These are phyloP conservation scores for Labrus mixtus DNA, from an alignment of 2,113 vertebrate species.

Conservation along the genomic window DNA sequence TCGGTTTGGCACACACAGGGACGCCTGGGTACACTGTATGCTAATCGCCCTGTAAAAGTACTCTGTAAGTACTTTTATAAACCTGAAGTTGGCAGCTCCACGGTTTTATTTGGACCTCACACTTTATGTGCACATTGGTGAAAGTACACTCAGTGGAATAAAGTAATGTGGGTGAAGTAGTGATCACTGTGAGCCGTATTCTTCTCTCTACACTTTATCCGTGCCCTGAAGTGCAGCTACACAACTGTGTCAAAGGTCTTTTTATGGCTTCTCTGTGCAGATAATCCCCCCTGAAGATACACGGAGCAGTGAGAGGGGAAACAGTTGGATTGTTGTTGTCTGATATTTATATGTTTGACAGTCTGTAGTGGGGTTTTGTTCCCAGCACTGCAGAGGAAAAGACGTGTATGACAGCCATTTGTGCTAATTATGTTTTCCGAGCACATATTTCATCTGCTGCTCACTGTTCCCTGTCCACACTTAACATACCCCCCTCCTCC, in stretches of 20 bases:
- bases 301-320: constrained; percentile 10
- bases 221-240: background rate
- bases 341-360: constrained; percentile 34
- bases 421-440: constrained; percentile 69
- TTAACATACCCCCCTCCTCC: constrained; percentile 45
- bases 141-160: constrained; percentile 5
- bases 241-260: constrained; percentile 35
- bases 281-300: constrained; percentile 50
- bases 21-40: background rate
- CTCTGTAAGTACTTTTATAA: background rate
- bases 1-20: background rate
- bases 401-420: constrained; percentile 52
- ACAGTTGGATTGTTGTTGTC: constrained; percentile 25
- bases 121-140: constrained; percentile 13
- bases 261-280: constrained; percentile 35
- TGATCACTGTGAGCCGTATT: constrained; percentile 31
- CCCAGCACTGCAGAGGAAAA: constrained; percentile 37
- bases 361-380: constrained; percentile 27
- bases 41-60: background rate
- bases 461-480: constrained; percentile 58
- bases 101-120: constrained; percentile 1
- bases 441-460: constrained; percentile 70
- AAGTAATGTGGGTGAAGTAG: constrained; percentile 18
- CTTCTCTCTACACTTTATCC: constrained; percentile 11
- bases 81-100: background rate